A percentile compares a stretch with the other conserved stretches of the same genome.
Conservation (phyloP, 1,140 invertebrate genomes). For the Brachionus manjavacas region DNA sequence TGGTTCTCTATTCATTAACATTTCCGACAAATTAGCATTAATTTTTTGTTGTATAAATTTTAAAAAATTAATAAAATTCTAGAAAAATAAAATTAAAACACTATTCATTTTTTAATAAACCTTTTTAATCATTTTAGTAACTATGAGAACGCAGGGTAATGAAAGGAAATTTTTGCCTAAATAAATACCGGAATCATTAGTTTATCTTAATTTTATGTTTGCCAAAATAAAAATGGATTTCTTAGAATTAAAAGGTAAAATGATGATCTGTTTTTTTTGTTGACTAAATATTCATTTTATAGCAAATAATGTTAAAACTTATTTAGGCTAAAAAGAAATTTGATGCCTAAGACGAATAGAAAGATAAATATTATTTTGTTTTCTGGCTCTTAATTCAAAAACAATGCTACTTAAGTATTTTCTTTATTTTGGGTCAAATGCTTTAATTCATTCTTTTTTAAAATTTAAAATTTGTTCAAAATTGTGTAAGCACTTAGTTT, state of each 20-base stretch:
- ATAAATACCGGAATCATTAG: not conserved
- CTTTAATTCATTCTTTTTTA: not conserved
- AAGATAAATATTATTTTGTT: not conserved
- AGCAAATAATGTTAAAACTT: not conserved
- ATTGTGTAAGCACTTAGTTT: not conserved
- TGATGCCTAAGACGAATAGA: not conserved
- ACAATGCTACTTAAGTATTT: not conserved
- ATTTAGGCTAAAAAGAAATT: not conserved
- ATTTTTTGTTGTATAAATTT: not conserved
- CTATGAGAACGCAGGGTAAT: not conserved
- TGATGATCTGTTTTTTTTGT: not conserved
- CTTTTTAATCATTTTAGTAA: not conserved
- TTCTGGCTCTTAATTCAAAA: not conserved
- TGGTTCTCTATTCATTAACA: constrained; percentile 25
- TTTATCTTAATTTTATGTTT: not conserved
- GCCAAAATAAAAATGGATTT: not conserved
- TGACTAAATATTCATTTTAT: not conserved
- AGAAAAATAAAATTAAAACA: not conserved
- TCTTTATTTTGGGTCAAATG: not conserved
- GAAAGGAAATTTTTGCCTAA: not conserved
- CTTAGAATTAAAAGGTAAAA: not conserved
- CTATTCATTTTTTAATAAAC: not conserved
- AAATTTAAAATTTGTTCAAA: not conserved
- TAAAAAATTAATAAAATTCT: not conserved
- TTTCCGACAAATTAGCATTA: constrained; percentile 11